Evolutionary conservation across 2,113 vertebrate species (phyloP).

Genomic region (Galemys pyrenaicus): DNA sequence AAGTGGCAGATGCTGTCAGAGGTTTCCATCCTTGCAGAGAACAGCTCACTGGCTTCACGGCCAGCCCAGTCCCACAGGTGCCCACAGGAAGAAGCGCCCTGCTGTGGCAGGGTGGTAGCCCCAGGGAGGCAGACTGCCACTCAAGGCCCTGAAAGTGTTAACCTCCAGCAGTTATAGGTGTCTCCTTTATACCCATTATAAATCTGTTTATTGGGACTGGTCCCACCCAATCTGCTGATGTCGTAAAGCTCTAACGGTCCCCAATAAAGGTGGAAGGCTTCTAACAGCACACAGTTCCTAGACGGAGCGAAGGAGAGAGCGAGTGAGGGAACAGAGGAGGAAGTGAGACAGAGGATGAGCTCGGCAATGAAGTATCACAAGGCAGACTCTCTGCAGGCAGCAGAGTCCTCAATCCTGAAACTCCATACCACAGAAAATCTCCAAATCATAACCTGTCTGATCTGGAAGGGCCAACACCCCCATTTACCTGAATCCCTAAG

Average conservation of each 20-base stretch:
- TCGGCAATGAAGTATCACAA: constrained; percentile 78
- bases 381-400: background rate
- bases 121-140: constrained; percentile 78
- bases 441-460: background rate
- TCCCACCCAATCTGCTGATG: constrained; percentile 85
- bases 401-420: background rate
- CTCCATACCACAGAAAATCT: background rate
- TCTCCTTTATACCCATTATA: constrained; percentile 89
- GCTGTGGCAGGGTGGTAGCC: background rate
- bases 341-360: constrained; percentile 65
- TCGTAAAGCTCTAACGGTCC: constrained; percentile 89
- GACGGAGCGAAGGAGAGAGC: constrained; percentile 43
- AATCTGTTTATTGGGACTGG: constrained; percentile 89
- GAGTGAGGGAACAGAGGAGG: background rate
- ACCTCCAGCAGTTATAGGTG: constrained; percentile 82
- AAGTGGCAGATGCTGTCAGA: background rate
- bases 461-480: background rate
- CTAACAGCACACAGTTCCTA: constrained; percentile 82
- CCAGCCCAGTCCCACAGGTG: background rate
- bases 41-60: background rate
- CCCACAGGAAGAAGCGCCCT: background rate
- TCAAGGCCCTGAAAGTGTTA: constrained; percentile 87
- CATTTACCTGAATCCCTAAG: background rate
- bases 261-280: constrained; percentile 87
- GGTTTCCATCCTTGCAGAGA: background rate